Evolutionary conservation across 2,113 vertebrate genomes (phyloP).

Genomic region (Terrapene triunguis): DNA sequence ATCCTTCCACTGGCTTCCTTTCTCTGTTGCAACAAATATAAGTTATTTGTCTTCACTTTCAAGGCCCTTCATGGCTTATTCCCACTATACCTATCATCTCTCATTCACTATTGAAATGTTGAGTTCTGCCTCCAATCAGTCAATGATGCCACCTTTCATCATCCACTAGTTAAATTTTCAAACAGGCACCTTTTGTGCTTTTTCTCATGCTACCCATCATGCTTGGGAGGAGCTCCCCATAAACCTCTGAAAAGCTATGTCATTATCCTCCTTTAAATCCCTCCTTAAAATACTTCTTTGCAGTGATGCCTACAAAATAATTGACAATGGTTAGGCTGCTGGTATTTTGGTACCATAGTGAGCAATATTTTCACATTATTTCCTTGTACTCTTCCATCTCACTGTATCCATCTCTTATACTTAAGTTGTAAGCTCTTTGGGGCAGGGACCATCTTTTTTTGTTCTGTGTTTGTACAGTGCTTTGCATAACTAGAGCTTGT

Average conservation of each 20-base stretch:
- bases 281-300: neutral
- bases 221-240: neutral
- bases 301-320: neutral
- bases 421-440: neutral
- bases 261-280: neutral
- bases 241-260: neutral
- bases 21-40: neutral
- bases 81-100: neutral
- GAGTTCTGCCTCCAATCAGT: neutral
- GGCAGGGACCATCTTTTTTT: neutral
- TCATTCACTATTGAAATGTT: slow-evolving; percentile 10
- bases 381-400: neutral
- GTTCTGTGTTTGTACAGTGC: accelerated
- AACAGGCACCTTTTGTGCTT: neutral
- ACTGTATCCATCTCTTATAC: neutral
- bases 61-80: neutral
- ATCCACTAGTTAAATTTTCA: neutral
- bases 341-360: neutral
- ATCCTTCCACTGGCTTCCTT: neutral
- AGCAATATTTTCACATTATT: neutral
- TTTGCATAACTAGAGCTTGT: neutral
- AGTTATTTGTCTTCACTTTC: slow-evolving; percentile 42
- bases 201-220: neutral
- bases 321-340: neutral
- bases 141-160: neutral